These are phyloP conservation scores for Lasioglossum villosulum DNA, from an alignment of 2,888 invertebrate species.

Conservation along the genomic window DNA sequence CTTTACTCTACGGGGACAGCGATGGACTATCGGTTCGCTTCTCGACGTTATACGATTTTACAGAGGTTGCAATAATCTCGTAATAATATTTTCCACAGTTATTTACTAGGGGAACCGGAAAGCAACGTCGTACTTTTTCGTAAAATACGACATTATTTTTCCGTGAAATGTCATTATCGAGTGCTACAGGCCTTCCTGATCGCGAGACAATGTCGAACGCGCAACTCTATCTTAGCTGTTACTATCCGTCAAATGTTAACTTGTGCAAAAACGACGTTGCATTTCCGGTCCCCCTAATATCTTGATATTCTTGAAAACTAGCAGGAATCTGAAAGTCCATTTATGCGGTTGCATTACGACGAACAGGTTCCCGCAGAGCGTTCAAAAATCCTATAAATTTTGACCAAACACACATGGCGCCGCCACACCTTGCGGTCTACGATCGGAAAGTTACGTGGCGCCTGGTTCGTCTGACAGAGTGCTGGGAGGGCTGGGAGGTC, in stretches of 20 bases:
- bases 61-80: background rate
- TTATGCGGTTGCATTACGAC: background rate
- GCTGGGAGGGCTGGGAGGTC: background rate
- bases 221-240: too few relatives aligned
- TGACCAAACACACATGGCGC: background rate
- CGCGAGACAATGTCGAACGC: too few relatives aligned
- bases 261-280: too few relatives aligned
- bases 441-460: conserved; percentile 17
- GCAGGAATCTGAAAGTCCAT: background rate
- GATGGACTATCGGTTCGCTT: background rate
- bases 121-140: too few relatives aligned
- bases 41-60: background rate
- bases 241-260: too few relatives aligned
- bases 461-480: background rate
- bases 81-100: too few relatives aligned
- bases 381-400: conserved; percentile 14
- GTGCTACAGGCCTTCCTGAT: too few relatives aligned
- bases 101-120: too few relatives aligned
- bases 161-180: background rate
- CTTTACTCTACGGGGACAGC: too few relatives aligned
- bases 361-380: background rate
- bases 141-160: too few relatives aligned
- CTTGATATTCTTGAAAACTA: too few relatives aligned
- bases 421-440: background rate
- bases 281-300: too few relatives aligned